Conservation (phyloP, 2,113 vertebrate species). For the Guaruba guarouba region DNA sequence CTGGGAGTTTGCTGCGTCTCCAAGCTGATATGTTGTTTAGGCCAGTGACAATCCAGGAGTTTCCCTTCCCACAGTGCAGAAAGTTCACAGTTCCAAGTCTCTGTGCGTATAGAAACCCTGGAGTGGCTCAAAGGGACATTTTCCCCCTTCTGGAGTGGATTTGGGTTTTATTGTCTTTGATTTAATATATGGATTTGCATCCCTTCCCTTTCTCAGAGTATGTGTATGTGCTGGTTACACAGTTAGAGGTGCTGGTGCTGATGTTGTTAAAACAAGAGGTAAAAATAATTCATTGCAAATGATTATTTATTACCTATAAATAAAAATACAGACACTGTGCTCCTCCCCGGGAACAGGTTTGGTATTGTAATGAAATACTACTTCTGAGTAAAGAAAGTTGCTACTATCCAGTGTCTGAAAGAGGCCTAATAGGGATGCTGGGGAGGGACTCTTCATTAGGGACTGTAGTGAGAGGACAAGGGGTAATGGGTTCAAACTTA, state of each 20-base stretch:
- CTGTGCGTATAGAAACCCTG: rapidly evolving
- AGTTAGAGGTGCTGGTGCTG: neutral
- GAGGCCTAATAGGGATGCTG: no score
- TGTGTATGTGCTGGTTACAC: neutral
- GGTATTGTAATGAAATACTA: neutral
- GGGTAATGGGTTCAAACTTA: no score
- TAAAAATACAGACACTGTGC: neutral
- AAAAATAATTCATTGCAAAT: neutral
- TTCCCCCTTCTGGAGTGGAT: neutral
- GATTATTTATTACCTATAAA: neutral
- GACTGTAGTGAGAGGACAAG: no score
- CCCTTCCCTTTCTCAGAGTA: neutral
- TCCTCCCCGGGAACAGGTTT: neutral
- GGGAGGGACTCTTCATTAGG: no score
- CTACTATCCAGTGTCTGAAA: neutral
- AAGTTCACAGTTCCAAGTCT: neutral
- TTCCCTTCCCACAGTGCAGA: neutral
- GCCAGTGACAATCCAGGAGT: neutral
- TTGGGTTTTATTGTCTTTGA: neutral
- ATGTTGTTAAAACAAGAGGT: neutral
- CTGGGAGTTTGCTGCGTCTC: neutral
- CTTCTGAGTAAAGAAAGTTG: neutral
- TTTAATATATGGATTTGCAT: neutral
- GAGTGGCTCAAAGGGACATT: neutral
- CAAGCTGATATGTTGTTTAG: neutral